phyloP scores from a whole-genome alignment of 1,140 invertebrate species.

The Bradynema listronoti region DNA sequence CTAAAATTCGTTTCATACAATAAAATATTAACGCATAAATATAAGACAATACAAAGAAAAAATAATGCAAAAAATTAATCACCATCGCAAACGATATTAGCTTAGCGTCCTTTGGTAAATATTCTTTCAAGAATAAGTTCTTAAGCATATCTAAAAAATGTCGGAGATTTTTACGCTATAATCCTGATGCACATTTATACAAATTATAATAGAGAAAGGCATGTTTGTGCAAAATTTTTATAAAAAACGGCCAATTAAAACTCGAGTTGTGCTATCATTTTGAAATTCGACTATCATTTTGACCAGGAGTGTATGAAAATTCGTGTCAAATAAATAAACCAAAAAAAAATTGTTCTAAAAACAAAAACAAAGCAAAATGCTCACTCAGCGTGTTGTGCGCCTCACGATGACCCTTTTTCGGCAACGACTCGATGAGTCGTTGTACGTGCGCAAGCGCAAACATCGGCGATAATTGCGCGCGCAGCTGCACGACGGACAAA shows the following conservation, averaged over 20 bases:
- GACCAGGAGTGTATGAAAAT: not conserved
- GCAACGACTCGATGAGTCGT: slow-evolving; percentile 71
- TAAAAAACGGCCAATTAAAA: no score
- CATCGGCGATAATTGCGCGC: slow-evolving; percentile 76
- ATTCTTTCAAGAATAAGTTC: slow-evolving; percentile 71
- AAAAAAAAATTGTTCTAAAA: slow-evolving; percentile 25
- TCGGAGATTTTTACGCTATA: slow-evolving; percentile 9
- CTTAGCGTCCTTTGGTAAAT: slow-evolving; percentile 70
- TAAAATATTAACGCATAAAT: slow-evolving; percentile 24
- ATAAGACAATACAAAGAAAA: slow-evolving; percentile 13
- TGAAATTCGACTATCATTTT: no score
- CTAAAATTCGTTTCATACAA: no score
- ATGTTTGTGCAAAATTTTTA: no score
- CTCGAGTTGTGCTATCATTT: no score
- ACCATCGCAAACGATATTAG: slow-evolving; percentile 68
- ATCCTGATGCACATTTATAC: no score
- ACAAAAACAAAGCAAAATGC: slow-evolving; percentile 14
- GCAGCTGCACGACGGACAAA: slow-evolving; percentile 73
- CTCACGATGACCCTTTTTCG: slow-evolving; percentile 73
- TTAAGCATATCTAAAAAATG: slow-evolving; percentile 65
- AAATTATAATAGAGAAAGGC: no score
- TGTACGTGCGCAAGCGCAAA: slow-evolving; percentile 70
- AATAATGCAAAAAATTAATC: slow-evolving; percentile 16
- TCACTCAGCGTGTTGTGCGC: slow-evolving; percentile 66
- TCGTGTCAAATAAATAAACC: slow-evolving; percentile 17